Evolutionary conservation across 2,113 vertebrate species (phyloP), one percentile per base, ranked within the genome.

Genomic region (Megaceryle maxima): DNA sequence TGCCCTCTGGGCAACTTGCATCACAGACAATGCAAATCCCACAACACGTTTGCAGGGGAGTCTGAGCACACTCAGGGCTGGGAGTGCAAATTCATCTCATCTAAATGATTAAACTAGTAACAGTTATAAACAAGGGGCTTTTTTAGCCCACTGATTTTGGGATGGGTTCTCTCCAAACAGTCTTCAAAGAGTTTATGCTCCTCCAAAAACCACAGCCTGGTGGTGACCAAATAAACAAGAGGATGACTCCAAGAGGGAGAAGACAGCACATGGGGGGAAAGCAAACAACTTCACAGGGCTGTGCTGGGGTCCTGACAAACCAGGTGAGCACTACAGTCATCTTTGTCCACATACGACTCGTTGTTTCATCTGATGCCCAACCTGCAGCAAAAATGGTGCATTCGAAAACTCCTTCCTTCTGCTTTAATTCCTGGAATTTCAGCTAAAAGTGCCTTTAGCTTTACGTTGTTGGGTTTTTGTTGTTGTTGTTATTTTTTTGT

Each of bases 121-220:
- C 88, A 75, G 83, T 85, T 82, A 93, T 78, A 91, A 95, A 96
- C 90, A 96, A 85, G 83, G 72, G 95, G 93, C 75, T 88, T 95
- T 95, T 95, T 94, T 85, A 93, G 73, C 79, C 87, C 57, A 84
- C 94, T n/a, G 83, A 55, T 68, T 94, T 95, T 37, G 48, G 87
- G 87, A 77, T 57, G 79, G 87, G 76, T 77, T 91, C 94, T 81
- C 82, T 94, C 78, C 89, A 95, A 90, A 94, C 75, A 93, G 91
- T 41, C 74, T 93, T 95, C 95, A 87, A 90, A 96, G 35, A 87
- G 88, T 95, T 96, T 87, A 68, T 22, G 79, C 82, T 88, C 82
- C 81, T 84, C 80, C 51, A 88, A 72, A 95, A 83, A 46, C 68
- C 68, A 88, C 50, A 81, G 85, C 75, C 59, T 48, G 19, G 43